Evolutionary conservation across 2,113 vertebrate species (phyloP), one percentile per base, ranked within the genome.

Genomic region (Sisor rabdophorus): DNA sequence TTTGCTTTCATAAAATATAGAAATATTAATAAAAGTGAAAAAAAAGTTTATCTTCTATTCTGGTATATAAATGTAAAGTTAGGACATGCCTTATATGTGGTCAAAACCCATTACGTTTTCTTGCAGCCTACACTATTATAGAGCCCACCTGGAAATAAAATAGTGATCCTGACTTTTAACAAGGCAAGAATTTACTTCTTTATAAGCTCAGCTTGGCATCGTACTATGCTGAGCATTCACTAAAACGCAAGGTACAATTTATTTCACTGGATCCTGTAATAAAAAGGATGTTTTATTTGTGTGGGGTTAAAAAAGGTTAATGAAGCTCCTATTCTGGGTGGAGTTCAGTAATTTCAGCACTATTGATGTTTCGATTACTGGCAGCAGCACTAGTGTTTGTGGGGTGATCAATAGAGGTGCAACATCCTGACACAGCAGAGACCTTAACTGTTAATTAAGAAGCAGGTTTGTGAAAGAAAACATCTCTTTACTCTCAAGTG

Each of bases 361-460:
- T 75, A 80, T 83, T 83, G 82, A 83, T 72, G 76, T 72, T 55
- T 78, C 54, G 78, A 77, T 83, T 80, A 83, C 56, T 80, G 81
- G 56, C 73, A 75, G 73, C 55, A 68, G 72, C 64, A 15, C 59
- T 73, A 61, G 69, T 58, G 20, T 64, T 26, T 61, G 63, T 55
- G 40, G 52, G 55, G 24, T 56, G 79, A 77, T 80, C 78, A 80
- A 81, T 80, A 81, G 75, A 75, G 76, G 68, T 26, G 32, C 71
- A 61, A 74, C 72, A 76, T 85, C 59, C 70, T 63, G 74, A 79
- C 76, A 65, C 54, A 81, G 80, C 73, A 20, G 58, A 71, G 71
- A 61, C 77, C 77, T 60, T 63, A 70, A 73, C 40, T 61, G 75
- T 76, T 79, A 81, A 84, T 84, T 77, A 75, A 77, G 75, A 69